phyloP scores from a whole-genome alignment of 1,140 invertebrate genomes.

The Plutomurus gul region DNA sequence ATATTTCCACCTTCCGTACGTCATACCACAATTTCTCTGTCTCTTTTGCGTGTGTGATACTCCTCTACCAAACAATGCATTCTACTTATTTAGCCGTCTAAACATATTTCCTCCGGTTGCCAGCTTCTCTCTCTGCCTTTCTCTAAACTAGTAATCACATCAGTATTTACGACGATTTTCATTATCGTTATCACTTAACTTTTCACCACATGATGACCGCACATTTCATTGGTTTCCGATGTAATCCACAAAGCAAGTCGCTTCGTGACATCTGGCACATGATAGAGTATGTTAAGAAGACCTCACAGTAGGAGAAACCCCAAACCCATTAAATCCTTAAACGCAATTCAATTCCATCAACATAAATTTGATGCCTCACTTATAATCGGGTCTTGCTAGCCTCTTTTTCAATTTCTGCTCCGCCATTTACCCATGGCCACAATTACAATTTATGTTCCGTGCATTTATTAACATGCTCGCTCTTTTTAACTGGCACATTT shows the following conservation, averaged over 20 bases:
- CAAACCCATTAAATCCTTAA: not conserved
- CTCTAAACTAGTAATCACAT: not conserved
- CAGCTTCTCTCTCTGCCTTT: not conserved
- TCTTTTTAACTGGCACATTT: no score
- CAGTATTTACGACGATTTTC: not conserved
- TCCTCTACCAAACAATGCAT: no score
- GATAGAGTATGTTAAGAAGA: not conserved
- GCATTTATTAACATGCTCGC: no score
- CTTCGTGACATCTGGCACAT: not conserved
- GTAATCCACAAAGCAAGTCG: not conserved
- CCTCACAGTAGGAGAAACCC: not conserved
- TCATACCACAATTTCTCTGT: no score
- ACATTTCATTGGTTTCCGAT: not conserved
- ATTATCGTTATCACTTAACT: not conserved
- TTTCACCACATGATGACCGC: not conserved
- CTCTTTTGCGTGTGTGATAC: no score
- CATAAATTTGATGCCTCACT: not conserved
- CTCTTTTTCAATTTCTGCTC: no score
- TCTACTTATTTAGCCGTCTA: not conserved
- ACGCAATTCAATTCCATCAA: not conserved
- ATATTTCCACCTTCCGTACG: no score
- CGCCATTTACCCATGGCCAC: no score
- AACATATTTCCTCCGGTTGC: not conserved
- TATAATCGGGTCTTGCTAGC: no score
- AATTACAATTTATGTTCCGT: no score